Base-by-base conservation (phyloP, 2,888 invertebrate species). In the Sisyra terminalis region DNA sequence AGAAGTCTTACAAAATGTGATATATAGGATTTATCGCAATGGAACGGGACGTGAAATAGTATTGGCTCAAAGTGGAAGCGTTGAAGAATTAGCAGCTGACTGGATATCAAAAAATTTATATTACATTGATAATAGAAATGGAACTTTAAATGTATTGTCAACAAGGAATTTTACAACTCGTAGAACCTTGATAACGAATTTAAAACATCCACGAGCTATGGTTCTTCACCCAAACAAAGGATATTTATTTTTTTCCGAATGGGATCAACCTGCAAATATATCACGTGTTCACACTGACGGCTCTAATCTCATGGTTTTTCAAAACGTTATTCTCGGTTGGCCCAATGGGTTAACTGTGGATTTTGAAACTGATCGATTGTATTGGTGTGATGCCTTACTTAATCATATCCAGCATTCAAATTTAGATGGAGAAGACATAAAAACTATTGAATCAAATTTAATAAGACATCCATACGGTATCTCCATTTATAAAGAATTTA, bases 321-420 rank as follows among this genome's bases (percentile, higher is more conserved):
- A 83, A 50, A 87, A 90, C 55, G 76, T 92, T 1, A 86, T 92
- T 0, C 69, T 96, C 0, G 94, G 94, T 3, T 97, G 96, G 96
- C 97, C 97, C 0, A 97, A 97, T 58, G 96, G 96, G 1, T 65
- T 97, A 3, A 87, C 92, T 2, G 86, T 97, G 47, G 97, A 97
- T 62, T 90, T 87, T 55, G 72, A 72, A 30, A 74, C 76, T 13
- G 84, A 94, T 59, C 71, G 93, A 10, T 68, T 97, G 1, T 97
- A 96, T 62, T 97, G 97, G 96, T 94, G 93, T 55, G 97, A 97
- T 58, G 96, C 96, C 3, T 64, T 93, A 2, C 67, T 96, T 6
- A 94, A 97, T 61, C 93, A 96, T 61, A 90, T 96, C 0, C 94
- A 94, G 55, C 92, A 94, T 57, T 81, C 92, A 0, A 82, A 82